phyloP scores from a whole-genome alignment of 1,140 invertebrate genomes.

The Planococcus citri region DNA sequence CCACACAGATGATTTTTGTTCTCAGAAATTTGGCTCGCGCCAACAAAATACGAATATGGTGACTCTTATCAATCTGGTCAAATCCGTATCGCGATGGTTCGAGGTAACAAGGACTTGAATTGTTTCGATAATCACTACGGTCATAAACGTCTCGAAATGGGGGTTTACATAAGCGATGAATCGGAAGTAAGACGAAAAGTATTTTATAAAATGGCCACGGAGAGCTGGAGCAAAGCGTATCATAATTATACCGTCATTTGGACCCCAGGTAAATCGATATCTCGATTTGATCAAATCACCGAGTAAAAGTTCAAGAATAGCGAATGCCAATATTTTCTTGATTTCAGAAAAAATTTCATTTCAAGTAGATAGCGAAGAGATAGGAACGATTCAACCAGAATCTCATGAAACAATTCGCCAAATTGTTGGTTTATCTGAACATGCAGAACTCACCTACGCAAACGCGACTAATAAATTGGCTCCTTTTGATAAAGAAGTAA shows the following conservation, averaged over 20 bases:
- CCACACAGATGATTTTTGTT: background rate
- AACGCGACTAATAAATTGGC: background rate
- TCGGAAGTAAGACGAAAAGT: slow-evolving; percentile 21
- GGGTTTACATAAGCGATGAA: slow-evolving; percentile 24
- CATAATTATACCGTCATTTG: slow-evolving; percentile 47
- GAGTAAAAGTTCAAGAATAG: background rate
- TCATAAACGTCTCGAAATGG: slow-evolving; percentile 22
- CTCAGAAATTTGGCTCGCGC: slow-evolving; percentile 27
- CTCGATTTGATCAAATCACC: background rate
- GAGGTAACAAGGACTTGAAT: slow-evolving; percentile 25
- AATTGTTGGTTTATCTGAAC: background rate
- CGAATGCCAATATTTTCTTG: too few species aligned
- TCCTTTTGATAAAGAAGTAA: background rate
- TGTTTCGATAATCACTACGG: slow-evolving; percentile 24
- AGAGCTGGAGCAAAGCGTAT: slow-evolving; percentile 44
- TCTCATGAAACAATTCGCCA: background rate
- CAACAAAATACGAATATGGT: slow-evolving; percentile 27
- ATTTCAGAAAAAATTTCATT: background rate
- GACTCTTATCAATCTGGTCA: slow-evolving; percentile 26
- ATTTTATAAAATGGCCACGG: background rate
- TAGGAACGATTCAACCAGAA: background rate
- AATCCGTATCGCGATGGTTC: slow-evolving; percentile 25
- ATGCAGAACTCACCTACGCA: background rate
- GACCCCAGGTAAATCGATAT: slow-evolving; percentile 38
- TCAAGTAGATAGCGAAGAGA: background rate